Percentiles rank a stretch among this genome's conserved stretches.
Evolutionary conservation across 2,113 vertebrate genomes (phyloP).

Genomic region (Okapia johnstoni): DNA sequence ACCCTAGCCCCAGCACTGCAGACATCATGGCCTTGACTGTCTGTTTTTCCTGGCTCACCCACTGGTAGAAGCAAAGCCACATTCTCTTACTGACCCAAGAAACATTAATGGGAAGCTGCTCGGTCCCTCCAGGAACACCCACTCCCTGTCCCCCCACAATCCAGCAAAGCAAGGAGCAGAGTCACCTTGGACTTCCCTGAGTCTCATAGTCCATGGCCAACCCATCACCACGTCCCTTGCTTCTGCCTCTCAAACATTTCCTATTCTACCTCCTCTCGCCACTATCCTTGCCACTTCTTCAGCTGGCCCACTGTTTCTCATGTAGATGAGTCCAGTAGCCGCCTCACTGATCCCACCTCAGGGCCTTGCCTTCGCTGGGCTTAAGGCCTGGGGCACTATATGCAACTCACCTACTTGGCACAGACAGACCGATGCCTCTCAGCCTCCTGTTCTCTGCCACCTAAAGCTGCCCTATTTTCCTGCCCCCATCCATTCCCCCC

Average conservation of each 20-base stretch:
- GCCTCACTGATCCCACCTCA: not conserved
- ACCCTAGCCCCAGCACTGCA: not conserved
- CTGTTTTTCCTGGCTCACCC: not conserved
- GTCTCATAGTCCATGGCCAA: not conserved
- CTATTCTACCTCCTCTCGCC: not conserved
- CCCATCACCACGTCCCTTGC: not conserved
- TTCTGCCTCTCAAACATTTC: too few species aligned
- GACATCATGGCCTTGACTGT: not conserved
- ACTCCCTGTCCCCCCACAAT: fast-evolving
- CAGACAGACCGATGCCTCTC: not conserved
- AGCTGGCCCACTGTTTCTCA: not conserved
- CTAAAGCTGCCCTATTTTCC: too few species aligned
- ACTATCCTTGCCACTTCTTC: fast-evolving
- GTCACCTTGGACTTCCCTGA: not conserved
- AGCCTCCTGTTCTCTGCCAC: not conserved
- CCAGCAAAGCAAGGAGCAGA: not conserved
- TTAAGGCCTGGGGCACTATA: not conserved
- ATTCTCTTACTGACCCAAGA: not conserved
- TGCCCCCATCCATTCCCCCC: not conserved
- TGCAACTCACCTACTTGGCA: not conserved
- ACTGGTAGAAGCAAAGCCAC: not conserved
- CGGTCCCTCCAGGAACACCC: not conserved
- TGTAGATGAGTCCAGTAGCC: not conserved
- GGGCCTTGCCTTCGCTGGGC: not conserved
- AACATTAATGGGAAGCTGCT: not conserved